phyloP scores from a whole-genome alignment of 2,888 invertebrate genomes.

The Tenthredo livida region DNA sequence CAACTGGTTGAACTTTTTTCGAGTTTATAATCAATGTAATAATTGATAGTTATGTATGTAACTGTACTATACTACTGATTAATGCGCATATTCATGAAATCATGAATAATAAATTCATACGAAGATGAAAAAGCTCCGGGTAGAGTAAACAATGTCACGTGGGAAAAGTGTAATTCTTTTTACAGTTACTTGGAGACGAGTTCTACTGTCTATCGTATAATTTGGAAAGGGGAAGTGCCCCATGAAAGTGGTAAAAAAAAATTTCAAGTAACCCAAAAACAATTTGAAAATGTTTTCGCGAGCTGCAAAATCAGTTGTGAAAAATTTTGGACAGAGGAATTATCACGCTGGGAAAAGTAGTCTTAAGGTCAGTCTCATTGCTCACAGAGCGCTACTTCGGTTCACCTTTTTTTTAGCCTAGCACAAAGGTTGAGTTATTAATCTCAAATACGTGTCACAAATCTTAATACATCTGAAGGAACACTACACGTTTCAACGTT shows the following conservation, averaged over 20 bases:
- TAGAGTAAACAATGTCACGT: conserved; percentile 20
- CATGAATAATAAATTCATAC: too few species aligned
- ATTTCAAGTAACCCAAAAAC: conserved; percentile 65
- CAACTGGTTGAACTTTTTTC: neutral
- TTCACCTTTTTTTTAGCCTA: neutral
- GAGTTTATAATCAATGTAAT: neutral
- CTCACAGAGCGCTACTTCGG: neutral
- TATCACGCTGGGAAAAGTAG: conserved; percentile 27
- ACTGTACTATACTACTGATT: too few species aligned
- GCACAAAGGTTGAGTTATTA: neutral
- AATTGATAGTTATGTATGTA: neutral
- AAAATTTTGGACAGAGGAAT: conserved; percentile 63
- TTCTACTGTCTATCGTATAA: conserved; percentile 57
- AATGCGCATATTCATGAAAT: too few species aligned
- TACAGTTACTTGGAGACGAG: conserved; percentile 6
- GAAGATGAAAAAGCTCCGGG: too few species aligned
- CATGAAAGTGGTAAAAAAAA: conserved; percentile 60
- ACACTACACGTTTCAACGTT: neutral
- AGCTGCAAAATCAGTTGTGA: conserved; percentile 70
- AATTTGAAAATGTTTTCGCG: conserved; percentile 69
- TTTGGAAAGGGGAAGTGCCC: conserved; percentile 65
- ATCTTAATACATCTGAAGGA: neutral
- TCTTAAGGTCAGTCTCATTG: conserved; percentile 53
- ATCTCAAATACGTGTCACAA: neutral
- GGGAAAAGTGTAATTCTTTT: neutral